These are phyloP conservation scores for Epirrhoe alternata DNA, from an alignment of 2,888 invertebrate genomes.

Conservation along the genomic window DNA sequence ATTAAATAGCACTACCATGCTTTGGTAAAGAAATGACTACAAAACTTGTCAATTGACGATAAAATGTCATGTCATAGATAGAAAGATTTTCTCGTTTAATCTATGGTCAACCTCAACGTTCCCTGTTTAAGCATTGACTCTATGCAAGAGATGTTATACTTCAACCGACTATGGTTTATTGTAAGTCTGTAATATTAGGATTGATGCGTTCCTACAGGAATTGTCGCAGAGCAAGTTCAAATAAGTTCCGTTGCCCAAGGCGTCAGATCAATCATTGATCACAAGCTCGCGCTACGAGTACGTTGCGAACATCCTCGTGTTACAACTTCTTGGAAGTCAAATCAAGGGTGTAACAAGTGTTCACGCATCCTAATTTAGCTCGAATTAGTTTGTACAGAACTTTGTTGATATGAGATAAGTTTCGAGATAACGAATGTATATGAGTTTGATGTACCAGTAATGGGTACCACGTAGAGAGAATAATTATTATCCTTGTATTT, in stretches of 20 bases:
- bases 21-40: no score
- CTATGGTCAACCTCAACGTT: no score
- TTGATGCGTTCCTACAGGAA: neutral
- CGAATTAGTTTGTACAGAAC: slow-evolving; percentile 7
- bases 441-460: no score
- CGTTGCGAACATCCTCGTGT: slow-evolving; percentile 42
- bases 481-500: no score
- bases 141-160: no score
- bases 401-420: neutral
- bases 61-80: no score
- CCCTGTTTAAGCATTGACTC: no score
- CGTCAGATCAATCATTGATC: slow-evolving; percentile 55
- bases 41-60: no score
- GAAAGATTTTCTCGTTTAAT: no score
- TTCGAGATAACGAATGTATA: neutral
- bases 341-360: slow-evolving; percentile 20
- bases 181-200: neutral
- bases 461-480: no score
- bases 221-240: neutral
- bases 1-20: no score
- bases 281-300: slow-evolving; percentile 43
- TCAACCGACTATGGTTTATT: no score
- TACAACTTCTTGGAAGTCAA: slow-evolving; percentile 29
- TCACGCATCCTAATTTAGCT: slow-evolving; percentile 17
- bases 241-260: slow-evolving; percentile 34